These are phyloP conservation scores for Catocala nupta DNA, from an alignment of 2,888 invertebrate species.

Conservation along the genomic window DNA sequence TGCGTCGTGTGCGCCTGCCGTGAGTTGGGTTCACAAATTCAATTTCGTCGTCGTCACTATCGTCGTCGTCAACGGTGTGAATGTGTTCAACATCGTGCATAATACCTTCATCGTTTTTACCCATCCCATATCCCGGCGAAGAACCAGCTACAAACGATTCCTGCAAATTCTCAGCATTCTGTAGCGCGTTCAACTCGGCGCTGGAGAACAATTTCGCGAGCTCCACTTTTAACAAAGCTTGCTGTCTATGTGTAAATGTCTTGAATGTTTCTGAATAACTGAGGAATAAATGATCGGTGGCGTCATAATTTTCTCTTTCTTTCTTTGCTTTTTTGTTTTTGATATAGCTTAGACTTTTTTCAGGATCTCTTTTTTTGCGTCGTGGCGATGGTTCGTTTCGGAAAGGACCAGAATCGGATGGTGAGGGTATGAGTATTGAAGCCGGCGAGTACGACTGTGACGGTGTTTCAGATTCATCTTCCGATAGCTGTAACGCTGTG, in stretches of 20 bases:
- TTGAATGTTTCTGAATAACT: conserved; percentile 54
- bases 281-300: conserved; percentile 52
- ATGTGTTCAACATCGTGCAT: conserved; percentile 2
- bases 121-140: conserved; percentile 13
- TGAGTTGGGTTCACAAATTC: conserved; percentile 20
- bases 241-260: conserved; percentile 43
- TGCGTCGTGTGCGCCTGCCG: conserved; percentile 10
- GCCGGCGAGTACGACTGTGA: conserved; percentile 20
- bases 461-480: conserved; percentile 19
- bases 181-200: conserved; percentile 39
- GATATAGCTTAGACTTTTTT: conserved; percentile 9
- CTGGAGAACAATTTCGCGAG: conserved; percentile 54
- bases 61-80: conserved; percentile 17
- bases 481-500: conserved; percentile 17
- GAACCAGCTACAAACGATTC: conserved; percentile 20
- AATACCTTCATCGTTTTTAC: conserved; percentile 3
- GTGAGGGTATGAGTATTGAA: conserved; percentile 22
- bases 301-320: conserved; percentile 31
- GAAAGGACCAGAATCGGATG: conserved; percentile 22
- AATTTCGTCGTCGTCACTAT: conserved; percentile 17
- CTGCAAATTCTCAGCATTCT: conserved; percentile 14
- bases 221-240: conserved; percentile 49
- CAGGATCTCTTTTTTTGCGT: conserved; percentile 16
- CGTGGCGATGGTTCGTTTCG: conserved; percentile 14
- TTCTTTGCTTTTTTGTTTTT: conserved; percentile 21